These are phyloP conservation scores for Microchrysa polita DNA, from an alignment of 2,888 invertebrate species.

Conservation along the genomic window DNA sequence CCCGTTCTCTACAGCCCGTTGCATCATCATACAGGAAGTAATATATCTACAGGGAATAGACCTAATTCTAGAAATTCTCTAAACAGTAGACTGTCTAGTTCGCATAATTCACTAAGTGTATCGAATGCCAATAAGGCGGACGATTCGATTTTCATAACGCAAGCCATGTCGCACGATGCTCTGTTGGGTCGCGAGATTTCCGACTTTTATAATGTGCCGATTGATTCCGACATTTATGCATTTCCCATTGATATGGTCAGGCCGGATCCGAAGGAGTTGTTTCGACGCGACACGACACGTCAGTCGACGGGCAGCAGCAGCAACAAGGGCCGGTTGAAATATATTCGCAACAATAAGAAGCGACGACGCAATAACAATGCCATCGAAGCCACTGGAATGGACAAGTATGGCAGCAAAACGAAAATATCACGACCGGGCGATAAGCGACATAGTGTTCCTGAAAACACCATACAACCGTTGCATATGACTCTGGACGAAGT, in stretches of 20 bases:
- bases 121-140: constrained; percentile 78
- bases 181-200: constrained; percentile 80
- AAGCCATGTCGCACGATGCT: constrained; percentile 88
- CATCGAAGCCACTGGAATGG: constrained; percentile 55
- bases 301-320: neutral
- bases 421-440: constrained; percentile 56
- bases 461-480: constrained; percentile 75
- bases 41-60: constrained; percentile 66
- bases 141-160: constrained; percentile 87
- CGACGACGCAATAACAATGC: constrained; percentile 61
- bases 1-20: constrained; percentile 61
- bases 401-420: constrained; percentile 50
- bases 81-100: constrained; percentile 82
- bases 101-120: constrained; percentile 82
- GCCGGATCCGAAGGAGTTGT: constrained; percentile 62
- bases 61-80: constrained; percentile 82
- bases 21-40: constrained; percentile 57
- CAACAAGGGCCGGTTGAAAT: constrained; percentile 55
- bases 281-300: constrained; percentile 21
- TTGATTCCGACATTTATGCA: constrained; percentile 88
- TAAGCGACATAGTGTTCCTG: constrained; percentile 77
- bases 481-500: constrained; percentile 88
- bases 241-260: constrained; percentile 84
- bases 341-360: constrained; percentile 59
- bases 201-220: constrained; percentile 88